Percentiles rank a stretch among this genome's conserved stretches.
These are phyloP conservation scores for Myocastor coypus DNA, from an alignment of 2,113 vertebrate genomes.

Conservation along the genomic window DNA sequence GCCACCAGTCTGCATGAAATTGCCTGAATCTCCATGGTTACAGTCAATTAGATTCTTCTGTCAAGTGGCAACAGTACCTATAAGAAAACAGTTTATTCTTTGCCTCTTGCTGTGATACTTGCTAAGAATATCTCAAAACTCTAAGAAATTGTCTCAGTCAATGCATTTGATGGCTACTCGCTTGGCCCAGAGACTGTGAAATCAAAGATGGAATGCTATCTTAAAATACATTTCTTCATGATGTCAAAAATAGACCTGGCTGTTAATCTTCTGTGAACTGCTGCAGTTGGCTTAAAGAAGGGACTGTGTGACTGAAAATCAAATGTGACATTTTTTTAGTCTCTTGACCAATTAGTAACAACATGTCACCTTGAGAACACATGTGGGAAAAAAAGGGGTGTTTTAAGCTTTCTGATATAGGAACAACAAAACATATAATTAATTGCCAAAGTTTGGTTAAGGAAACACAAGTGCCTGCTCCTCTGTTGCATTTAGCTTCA, in stretches of 20 bases:
- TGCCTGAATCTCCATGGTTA: neutral
- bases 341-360: conserved; percentile 55
- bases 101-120: neutral
- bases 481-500: neutral
- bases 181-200: conserved; percentile 9
- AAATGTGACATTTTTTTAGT: neutral
- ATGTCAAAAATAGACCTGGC: conserved; percentile 47
- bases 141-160: neutral
- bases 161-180: neutral
- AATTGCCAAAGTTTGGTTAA: conserved; percentile 3
- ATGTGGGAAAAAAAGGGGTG: neutral
- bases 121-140: conserved; percentile 35
- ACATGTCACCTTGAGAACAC: neutral
- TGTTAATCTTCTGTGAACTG: conserved; percentile 49
- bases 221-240: conserved; percentile 32
- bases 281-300: neutral
- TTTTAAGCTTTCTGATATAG: conserved; percentile 18
- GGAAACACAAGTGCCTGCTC: conserved; percentile 6
- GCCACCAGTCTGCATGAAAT: neutral
- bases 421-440: conserved; percentile 47
- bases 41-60: neutral
- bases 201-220: conserved; percentile 1
- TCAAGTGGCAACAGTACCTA: neutral
- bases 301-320: conserved; percentile 43
- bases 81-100: neutral